phyloP scores from a whole-genome alignment of 1,140 invertebrate species.

The Brachionus calyciflorus region DNA sequence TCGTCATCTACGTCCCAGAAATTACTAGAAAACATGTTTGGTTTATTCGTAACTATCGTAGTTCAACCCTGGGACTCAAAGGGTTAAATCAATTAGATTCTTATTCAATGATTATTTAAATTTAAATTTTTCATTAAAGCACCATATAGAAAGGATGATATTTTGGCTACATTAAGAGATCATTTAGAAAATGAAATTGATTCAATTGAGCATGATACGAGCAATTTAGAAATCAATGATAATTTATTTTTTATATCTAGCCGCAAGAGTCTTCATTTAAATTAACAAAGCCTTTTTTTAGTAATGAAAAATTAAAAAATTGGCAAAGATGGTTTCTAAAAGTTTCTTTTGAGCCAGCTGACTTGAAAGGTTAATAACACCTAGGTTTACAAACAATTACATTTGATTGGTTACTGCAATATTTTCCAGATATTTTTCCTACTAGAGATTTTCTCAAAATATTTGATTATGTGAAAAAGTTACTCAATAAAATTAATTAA shows the following conservation, averaged over 20 bases:
- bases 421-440: not conserved
- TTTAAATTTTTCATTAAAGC: not conserved
- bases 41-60: too few relatives aligned
- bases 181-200: slow-evolving; percentile 14
- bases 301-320: slow-evolving; percentile 18
- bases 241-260: slow-evolving; percentile 2
- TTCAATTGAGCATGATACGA: slow-evolving; percentile 22
- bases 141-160: slow-evolving; percentile 34
- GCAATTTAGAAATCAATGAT: slow-evolving; percentile 10
- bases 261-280: not conserved
- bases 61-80: too few relatives aligned
- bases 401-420: slow-evolving; percentile 12
- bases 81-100: too few relatives aligned
- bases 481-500: slow-evolving; percentile 19
- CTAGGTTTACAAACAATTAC: slow-evolving; percentile 16
- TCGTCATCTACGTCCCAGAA: too few relatives aligned
- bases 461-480: slow-evolving; percentile 30
- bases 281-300: slow-evolving; percentile 2
- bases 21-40: too few relatives aligned
- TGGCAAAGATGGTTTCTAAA: not conserved
- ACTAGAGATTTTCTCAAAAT: slow-evolving; percentile 18
- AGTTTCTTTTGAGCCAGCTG: not conserved
- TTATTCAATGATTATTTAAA: too few relatives aligned
- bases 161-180: slow-evolving; percentile 1
- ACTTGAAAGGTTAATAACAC: slow-evolving; percentile 7